Percentiles rank a stretch among this genome's conserved stretches.
These are phyloP conservation scores for Halocynthia aurantium DNA, from an alignment of 23 tunicate species.

Conservation along the genomic window DNA sequence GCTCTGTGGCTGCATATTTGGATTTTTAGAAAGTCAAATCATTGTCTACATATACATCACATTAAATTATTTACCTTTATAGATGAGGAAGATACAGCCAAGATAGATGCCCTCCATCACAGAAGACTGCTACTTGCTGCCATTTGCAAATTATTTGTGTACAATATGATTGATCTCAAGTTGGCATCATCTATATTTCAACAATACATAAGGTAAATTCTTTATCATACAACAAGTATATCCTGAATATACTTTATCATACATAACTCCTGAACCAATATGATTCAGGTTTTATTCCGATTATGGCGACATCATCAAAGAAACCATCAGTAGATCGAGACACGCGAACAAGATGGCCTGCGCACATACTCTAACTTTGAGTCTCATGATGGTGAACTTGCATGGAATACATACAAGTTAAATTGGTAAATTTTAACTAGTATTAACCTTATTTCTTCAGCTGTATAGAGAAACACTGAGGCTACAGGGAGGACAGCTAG, in stretches of 20 bases:
- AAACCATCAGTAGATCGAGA: constrained; percentile 90
- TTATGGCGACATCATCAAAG: constrained; percentile 99
- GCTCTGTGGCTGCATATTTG: too few relatives aligned
- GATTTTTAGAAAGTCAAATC: too few relatives aligned
- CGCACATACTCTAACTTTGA: constrained; percentile 89
- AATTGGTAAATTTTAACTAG: not conserved
- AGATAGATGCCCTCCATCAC: constrained; percentile 80
- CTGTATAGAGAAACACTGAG: constrained; percentile 65
- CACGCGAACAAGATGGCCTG: constrained; percentile 84
- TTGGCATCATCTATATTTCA: constrained; percentile 81
- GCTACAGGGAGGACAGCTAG: constrained; percentile 70
- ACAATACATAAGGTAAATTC: constrained; percentile 77
- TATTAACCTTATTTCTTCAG: constrained; percentile 11
- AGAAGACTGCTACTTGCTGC: constrained; percentile 80
- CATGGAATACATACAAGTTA: not conserved
- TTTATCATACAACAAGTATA: not conserved
- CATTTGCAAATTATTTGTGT: constrained; percentile 85
- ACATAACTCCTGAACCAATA: not conserved
- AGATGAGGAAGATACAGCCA: constrained; percentile 91
- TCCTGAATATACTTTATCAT: too few relatives aligned
- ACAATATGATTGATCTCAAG: constrained; percentile 72
- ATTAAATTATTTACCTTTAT: not conserved
- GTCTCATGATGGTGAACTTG: constrained; percentile 48
- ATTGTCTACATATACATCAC: too few relatives aligned
- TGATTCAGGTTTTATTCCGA: constrained; percentile 80